Evolutionary conservation across 2,888 invertebrate genomes (phyloP).

Genomic region (Drosophila anomelani): DNA sequence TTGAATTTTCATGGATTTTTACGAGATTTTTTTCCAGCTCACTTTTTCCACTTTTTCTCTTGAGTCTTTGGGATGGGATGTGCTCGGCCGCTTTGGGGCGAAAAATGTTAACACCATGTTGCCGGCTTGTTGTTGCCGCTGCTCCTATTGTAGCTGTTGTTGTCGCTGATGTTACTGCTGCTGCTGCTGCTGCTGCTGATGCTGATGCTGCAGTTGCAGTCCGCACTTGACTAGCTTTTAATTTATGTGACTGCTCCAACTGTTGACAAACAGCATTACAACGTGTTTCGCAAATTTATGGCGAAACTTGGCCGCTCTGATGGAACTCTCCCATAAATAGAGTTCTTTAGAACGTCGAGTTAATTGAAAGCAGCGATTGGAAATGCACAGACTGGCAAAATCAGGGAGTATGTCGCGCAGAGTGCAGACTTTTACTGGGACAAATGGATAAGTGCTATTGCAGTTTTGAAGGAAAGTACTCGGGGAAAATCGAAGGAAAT

Average conservation of each 20-base stretch:
- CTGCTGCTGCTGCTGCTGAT: slow-evolving; percentile 21
- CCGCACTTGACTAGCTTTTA: slow-evolving; percentile 76
- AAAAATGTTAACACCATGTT: slow-evolving; percentile 79
- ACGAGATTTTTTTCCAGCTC: slow-evolving; percentile 57
- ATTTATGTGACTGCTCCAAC: slow-evolving; percentile 76
- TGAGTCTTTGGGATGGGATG: slow-evolving; percentile 45
- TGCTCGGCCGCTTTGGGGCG: slow-evolving; percentile 55
- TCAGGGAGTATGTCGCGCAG: background rate
- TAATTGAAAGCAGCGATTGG: slow-evolving; percentile 47
- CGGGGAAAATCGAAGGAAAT: background rate
- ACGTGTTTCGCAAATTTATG: slow-evolving; percentile 78
- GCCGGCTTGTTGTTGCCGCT: slow-evolving; percentile 42
- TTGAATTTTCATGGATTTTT: slow-evolving; percentile 77
- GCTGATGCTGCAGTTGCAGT: slow-evolving; percentile 55
- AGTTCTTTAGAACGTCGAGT: slow-evolving; percentile 45
- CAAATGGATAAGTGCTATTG: background rate
- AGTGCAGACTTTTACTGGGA: background rate
- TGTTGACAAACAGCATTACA: slow-evolving; percentile 81
- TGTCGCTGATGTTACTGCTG: slow-evolving; percentile 28
- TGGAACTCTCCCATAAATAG: slow-evolving; percentile 73
- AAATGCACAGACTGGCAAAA: slow-evolving; percentile 23
- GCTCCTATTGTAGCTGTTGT: slow-evolving; percentile 40
- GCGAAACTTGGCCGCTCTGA: slow-evolving; percentile 68
- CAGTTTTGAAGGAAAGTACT: background rate
- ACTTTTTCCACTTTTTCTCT: slow-evolving; percentile 44